phyloP scores from a whole-genome alignment of 35 echinoderm and acorn worm genomes.

The Heliocidaris tuberculata region DNA sequence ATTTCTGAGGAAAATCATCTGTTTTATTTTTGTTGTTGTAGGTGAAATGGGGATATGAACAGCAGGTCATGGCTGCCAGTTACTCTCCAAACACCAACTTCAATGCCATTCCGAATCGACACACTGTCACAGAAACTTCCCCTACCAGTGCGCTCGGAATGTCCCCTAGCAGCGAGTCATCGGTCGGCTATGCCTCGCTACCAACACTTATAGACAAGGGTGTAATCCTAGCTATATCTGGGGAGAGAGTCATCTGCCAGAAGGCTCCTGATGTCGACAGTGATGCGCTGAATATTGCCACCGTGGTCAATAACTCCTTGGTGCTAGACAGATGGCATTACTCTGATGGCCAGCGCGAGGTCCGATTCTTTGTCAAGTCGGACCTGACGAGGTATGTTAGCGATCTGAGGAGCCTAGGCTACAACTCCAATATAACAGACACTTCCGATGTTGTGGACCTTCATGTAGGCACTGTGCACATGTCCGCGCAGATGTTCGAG shows the following conservation, averaged over 20 bases:
- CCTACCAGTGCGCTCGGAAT: neutral
- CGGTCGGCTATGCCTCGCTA: slow-evolving; percentile 48
- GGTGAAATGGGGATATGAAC: slow-evolving; percentile 56
- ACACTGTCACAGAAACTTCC: slow-evolving; percentile 42
- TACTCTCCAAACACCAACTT: slow-evolving; percentile 66
- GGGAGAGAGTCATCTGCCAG: slow-evolving; percentile 55
- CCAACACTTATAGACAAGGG: slow-evolving; percentile 65
- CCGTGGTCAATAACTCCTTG: slow-evolving; percentile 77
- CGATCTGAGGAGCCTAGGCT: slow-evolving; percentile 65
- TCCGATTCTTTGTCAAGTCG: slow-evolving; percentile 76
- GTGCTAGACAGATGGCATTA: slow-evolving; percentile 69
- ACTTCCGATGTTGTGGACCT: slow-evolving; percentile 34
- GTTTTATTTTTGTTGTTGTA: slow-evolving; percentile 26
- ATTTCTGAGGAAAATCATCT: no score
- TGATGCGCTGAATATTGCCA: slow-evolving; percentile 53
- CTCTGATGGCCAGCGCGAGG: slow-evolving; percentile 61
- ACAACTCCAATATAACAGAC: slow-evolving; percentile 47
- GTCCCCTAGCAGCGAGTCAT: neutral
- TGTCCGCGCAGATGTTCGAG: slow-evolving; percentile 35
- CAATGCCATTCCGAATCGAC: slow-evolving; percentile 64
- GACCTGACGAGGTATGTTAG: slow-evolving; percentile 48
- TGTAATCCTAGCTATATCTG: slow-evolving; percentile 48
- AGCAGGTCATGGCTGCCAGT: slow-evolving; percentile 55
- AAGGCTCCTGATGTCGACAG: slow-evolving; percentile 50
- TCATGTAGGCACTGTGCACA: slow-evolving; percentile 29